phyloP scores from a whole-genome alignment of 1,140 invertebrate genomes.

The Halesus radiatus region DNA sequence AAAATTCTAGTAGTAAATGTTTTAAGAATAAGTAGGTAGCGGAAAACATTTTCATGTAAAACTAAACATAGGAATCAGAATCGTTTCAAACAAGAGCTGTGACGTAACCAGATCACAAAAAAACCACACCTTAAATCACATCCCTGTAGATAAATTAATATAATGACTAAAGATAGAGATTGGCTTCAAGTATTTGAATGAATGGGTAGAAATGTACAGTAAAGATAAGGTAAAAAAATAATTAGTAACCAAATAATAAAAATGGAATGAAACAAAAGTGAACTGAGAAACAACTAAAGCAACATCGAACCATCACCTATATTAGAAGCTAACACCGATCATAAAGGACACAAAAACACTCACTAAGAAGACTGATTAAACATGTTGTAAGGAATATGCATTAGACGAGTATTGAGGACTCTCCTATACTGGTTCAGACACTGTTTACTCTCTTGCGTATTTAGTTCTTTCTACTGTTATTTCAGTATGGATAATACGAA shows the following conservation, averaged over 20 bases:
- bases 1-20: too few relatives aligned
- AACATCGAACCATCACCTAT: constrained; percentile 52
- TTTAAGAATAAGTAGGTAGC: too few relatives aligned
- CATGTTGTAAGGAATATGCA: constrained; percentile 26
- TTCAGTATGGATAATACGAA: too few relatives aligned
- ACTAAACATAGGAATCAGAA: not conserved
- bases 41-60: too few relatives aligned
- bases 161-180: constrained; percentile 35
- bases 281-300: constrained; percentile 52
- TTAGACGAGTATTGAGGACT: not conserved
- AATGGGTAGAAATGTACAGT: constrained; percentile 13
- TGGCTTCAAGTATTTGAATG: constrained; percentile 45
- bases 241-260: constrained; percentile 22
- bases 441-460: too few relatives aligned
- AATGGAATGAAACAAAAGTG: constrained; percentile 41
- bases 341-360: constrained; percentile 47
- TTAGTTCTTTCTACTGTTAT: too few relatives aligned
- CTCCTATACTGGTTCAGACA: too few relatives aligned
- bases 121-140: too few relatives aligned
- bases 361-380: constrained; percentile 45
- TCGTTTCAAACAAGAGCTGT: constrained; percentile 1
- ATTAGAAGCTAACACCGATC: constrained; percentile 54
- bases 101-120: not conserved
- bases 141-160: not conserved
- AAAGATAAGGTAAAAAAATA: constrained; percentile 30